phyloP scores from a whole-genome alignment of 2,113 vertebrate genomes.

The Pontoporia blainvillei region DNA sequence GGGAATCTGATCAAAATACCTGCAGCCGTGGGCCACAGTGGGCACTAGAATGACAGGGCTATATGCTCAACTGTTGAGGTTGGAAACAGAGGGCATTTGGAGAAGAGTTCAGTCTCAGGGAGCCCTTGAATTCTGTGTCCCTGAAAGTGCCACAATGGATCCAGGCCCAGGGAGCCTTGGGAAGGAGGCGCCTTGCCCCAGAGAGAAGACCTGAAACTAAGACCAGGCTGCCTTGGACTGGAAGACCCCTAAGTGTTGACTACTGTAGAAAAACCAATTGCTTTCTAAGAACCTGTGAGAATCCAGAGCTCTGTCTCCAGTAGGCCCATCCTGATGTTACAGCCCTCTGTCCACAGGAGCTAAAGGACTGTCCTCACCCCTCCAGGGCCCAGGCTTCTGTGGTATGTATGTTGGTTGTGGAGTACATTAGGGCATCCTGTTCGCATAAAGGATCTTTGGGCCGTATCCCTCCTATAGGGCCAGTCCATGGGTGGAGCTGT shows the following conservation, averaged over 20 bases:
- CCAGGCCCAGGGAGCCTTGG: neutral
- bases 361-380: neutral
- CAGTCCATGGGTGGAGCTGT: neutral
- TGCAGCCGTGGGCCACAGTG: fast-evolving
- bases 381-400: neutral
- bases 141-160: neutral
- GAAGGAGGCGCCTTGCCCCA: neutral
- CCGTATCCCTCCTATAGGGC: neutral
- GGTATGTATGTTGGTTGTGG: neutral
- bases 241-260: neutral
- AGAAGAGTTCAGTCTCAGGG: neutral
- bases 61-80: neutral
- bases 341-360: neutral
- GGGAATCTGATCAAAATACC: neutral
- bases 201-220: neutral
- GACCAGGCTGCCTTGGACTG: neutral
- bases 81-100: neutral
- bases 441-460: neutral
- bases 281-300: neutral
- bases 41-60: neutral
- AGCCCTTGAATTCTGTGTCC: neutral
- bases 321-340: neutral
- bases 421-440: neutral
- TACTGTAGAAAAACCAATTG: neutral
- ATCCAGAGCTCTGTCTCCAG: neutral